phyloP scores from a whole-genome alignment of 2,113 vertebrate species.

The Grus americana region DNA sequence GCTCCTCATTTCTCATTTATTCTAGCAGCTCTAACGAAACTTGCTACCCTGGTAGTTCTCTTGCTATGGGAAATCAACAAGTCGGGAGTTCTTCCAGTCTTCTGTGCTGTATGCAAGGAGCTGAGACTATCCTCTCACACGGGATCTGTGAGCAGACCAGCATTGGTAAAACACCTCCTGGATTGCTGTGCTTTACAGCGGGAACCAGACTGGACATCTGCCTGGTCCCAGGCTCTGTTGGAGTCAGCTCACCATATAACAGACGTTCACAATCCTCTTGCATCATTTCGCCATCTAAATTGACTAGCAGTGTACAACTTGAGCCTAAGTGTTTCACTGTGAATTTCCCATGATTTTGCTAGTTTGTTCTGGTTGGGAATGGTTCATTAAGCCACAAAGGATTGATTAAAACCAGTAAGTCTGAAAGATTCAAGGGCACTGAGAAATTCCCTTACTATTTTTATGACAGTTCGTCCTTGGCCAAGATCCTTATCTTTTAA shows the following conservation, averaged over 20 bases:
- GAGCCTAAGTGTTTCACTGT: background rate
- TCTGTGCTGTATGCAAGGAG: background rate
- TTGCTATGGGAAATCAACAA: background rate
- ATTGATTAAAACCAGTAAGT: conserved; percentile 7
- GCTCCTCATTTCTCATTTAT: background rate
- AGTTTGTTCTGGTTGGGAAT: background rate
- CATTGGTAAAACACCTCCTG: background rate
- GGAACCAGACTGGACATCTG: background rate
- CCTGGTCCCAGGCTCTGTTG: background rate
- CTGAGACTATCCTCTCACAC: rapidly evolving
- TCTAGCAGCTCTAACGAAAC: background rate
- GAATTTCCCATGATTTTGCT: background rate
- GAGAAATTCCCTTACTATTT: background rate
- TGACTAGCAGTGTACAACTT: background rate
- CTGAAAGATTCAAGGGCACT: background rate
- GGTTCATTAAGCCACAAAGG: background rate
- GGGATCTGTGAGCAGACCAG: background rate
- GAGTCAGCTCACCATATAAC: background rate
- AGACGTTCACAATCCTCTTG: background rate
- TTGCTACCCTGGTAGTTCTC: background rate
- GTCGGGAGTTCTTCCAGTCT: background rate
- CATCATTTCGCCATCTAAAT: background rate
- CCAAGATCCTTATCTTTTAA: background rate
- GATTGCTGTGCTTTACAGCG: background rate
- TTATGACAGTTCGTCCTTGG: background rate